Evolutionary conservation across 2,888 invertebrate genomes (phyloP).

Genomic region (Cantharis rufa): DNA sequence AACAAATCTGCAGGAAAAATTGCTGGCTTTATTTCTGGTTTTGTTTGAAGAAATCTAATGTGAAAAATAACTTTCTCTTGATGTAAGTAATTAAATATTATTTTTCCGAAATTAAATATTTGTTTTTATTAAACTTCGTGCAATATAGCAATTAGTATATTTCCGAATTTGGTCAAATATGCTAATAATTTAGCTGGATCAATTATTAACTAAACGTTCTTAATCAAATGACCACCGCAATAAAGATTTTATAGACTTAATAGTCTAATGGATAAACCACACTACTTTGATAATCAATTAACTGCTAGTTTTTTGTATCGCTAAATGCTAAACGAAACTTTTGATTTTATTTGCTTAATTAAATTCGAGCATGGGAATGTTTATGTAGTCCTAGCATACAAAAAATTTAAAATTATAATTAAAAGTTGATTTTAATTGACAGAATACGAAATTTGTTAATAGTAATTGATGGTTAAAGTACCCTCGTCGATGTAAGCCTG

Average conservation of each 20-base stretch:
- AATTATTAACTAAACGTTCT: background rate
- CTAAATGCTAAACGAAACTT: background rate
- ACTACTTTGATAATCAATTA: background rate
- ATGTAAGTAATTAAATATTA: background rate
- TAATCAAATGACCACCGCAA: background rate
- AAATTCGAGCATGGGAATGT: background rate
- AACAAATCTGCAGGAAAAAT: background rate
- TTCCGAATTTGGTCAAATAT: background rate
- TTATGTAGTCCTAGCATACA: background rate
- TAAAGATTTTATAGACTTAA: background rate
- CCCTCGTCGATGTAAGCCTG: constrained; percentile 32
- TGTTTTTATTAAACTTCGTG: background rate
- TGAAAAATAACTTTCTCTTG: background rate
- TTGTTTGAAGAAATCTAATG: background rate
- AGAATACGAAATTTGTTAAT: background rate
- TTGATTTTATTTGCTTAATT: background rate
- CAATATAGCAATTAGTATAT: background rate
- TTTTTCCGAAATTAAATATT: background rate
- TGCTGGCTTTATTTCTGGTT: background rate
- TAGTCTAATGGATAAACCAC: background rate
- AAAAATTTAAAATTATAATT: background rate
- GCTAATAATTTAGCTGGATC: background rate
- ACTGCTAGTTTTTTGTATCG: background rate
- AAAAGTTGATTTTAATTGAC: constrained; percentile 8
- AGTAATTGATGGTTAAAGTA: constrained; percentile 26